Evolutionary conservation across 2,797 vertebrate genomes (phyloP), one percentile per base, ranked within the genome.

Genomic region (Dicrostonyx torquatus): DNA sequence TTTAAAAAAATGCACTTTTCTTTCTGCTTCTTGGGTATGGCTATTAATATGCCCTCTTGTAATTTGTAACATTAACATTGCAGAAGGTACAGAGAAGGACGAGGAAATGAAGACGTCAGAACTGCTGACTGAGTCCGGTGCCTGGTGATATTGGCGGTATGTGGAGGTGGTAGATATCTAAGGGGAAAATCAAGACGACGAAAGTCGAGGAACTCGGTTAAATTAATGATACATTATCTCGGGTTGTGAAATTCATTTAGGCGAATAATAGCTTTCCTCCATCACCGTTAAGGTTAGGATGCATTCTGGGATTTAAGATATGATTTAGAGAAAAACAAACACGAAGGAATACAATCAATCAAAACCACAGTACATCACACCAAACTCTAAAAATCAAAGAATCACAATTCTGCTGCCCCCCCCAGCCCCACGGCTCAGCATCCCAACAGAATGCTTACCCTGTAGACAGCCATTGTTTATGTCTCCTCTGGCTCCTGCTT

Each of bases 51-150:
- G 97, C 97, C 98, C 97, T 98, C 98, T 98, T 95, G 97, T 99
- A 98, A 99, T 99, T 99, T 99, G 98, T 98, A 98, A 98, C 98
- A 98, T 99, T 99, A 99, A 98, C 98, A 99, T 99, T 99, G 98
- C 98, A 98, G 98, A 99, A 98, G 98, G 99, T 98, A 98, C 98
- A 98, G 98, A 98, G 98, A 99, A 99, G 98, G 99, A 99, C 99
- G 98, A 98, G 98, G 98, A 98, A 98, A 98, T 99, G 98, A 98
- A 98, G 98, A 98, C 12, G 96, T 98, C 98, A 98, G 97, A 99
- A 98, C 96, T 98, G 98, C 98, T 99, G 98, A 99, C 98, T 98
- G 98, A 97, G 98, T 98, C 98, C 53, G 0, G 95, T 29, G 93
- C 97, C 95, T 98, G 98, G 94, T 98, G 98, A 98, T 98, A 97